A percentile compares a stretch with the other conserved stretches of the same genome.
These are phyloP conservation scores for Pyralis farinalis DNA, from an alignment of 2,888 invertebrate genomes.

Conservation along the genomic window DNA sequence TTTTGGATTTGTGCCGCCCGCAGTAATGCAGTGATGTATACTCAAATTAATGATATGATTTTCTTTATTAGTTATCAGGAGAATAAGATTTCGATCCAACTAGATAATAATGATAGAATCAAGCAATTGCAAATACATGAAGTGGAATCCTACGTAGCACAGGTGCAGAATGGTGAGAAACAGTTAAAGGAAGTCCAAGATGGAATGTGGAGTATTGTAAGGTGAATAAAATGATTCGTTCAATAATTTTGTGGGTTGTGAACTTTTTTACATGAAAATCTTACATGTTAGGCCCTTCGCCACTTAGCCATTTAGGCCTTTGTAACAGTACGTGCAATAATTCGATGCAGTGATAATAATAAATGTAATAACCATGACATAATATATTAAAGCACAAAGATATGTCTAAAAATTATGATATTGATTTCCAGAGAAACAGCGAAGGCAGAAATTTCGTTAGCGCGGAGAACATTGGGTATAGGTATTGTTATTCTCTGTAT, in stretches of 20 bases:
- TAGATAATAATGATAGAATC: conserved; percentile 17
- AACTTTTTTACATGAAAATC: too few species aligned
- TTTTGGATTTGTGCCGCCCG: too few species aligned
- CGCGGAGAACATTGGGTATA: conserved; percentile 58
- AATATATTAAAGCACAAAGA: too few species aligned
- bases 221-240: too few species aligned
- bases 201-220: conserved; percentile 28
- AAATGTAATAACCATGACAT: too few species aligned
- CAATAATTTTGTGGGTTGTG: too few species aligned
- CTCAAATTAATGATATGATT: too few species aligned
- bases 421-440: conserved; percentile 59
- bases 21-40: too few species aligned
- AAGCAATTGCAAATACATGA: conserved; percentile 12
- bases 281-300: too few species aligned
- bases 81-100: conserved; percentile 11
- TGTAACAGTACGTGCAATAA: too few species aligned
- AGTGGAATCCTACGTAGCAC: conserved; percentile 18
- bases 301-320: too few species aligned
- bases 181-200: conserved; percentile 25
- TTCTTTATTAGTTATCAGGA: conserved; percentile 27
- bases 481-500: conserved; percentile 67
- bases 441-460: conserved; percentile 62
- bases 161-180: conserved; percentile 22
- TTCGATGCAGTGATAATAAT: too few species aligned
- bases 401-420: background rate